Percentiles rank a stretch among this genome's conserved stretches.
These are phyloP conservation scores for Macropis europaea DNA, from an alignment of 2,888 invertebrate genomes.

Conservation along the genomic window DNA sequence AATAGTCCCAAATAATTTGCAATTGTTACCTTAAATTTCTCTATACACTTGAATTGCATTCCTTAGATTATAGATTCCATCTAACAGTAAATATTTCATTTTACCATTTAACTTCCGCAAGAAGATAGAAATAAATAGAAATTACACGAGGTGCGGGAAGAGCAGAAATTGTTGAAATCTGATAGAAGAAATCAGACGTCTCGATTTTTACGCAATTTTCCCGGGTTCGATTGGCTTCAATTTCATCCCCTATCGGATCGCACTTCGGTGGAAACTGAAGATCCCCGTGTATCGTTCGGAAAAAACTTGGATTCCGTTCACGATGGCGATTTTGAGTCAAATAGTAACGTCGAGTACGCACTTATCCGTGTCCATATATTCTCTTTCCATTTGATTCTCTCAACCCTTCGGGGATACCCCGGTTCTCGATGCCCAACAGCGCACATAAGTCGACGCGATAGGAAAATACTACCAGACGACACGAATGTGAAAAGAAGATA, in stretches of 20 bases:
- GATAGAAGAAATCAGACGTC: constrained; percentile 25
- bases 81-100: too few relatives aligned
- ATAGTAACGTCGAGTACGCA: constrained; percentile 36
- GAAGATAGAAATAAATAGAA: background rate
- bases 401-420: constrained; percentile 59
- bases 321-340: constrained; percentile 33
- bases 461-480: constrained; percentile 14
- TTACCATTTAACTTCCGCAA: too few relatives aligned
- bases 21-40: too few relatives aligned
- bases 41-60: too few relatives aligned
- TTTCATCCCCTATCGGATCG: constrained; percentile 46
- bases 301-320: background rate
- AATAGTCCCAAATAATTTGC: too few relatives aligned
- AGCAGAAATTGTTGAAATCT: background rate
- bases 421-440: constrained; percentile 55
- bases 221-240: constrained; percentile 36
- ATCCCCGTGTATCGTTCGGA: constrained; percentile 3
- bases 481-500: background rate
- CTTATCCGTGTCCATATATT: constrained; percentile 49
- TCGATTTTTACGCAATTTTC: constrained; percentile 37
- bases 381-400: constrained; percentile 41
- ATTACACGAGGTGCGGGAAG: background rate
- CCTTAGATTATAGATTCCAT: too few relatives aligned
- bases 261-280: constrained; percentile 21
- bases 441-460: constrained; percentile 28